phyloP scores from a whole-genome alignment of 2,888 invertebrate genomes.

The Callimorpha dominula region DNA sequence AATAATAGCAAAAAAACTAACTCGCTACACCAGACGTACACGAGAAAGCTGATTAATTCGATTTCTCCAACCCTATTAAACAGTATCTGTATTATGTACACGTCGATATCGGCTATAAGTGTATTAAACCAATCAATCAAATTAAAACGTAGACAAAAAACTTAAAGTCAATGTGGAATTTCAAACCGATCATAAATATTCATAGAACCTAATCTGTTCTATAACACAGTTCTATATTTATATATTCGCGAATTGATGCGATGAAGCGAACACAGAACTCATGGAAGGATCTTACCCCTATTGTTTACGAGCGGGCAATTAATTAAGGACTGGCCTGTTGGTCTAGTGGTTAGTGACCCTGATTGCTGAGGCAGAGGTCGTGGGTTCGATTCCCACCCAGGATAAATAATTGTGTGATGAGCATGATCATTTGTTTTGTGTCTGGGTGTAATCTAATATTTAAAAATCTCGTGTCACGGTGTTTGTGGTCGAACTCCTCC shows the following conservation, averaged over 20 bases:
- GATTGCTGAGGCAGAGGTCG: no score
- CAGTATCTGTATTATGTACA: background rate
- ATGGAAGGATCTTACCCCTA: no score
- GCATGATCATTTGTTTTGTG: no score
- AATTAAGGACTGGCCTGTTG: no score
- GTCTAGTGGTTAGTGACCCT: no score
- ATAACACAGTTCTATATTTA: background rate
- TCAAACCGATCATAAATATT: background rate
- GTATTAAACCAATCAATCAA: constrained; percentile 1
- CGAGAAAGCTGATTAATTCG: background rate
- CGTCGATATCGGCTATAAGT: background rate
- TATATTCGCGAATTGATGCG: background rate
- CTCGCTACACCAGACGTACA: background rate
- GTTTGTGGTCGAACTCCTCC: no score
- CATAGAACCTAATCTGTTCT: background rate
- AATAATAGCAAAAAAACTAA: background rate
- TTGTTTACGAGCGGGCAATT: no score
- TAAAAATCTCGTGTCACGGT: no score
- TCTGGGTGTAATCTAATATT: no score
- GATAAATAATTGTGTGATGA: no score
- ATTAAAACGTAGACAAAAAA: background rate
- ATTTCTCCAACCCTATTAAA: constrained; percentile 2
- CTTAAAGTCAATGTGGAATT: background rate
- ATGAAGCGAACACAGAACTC: no score
- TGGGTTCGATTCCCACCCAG: no score